These are phyloP conservation scores for Hycleus cichorii DNA, from an alignment of 1,140 invertebrate species.

Conservation along the genomic window DNA sequence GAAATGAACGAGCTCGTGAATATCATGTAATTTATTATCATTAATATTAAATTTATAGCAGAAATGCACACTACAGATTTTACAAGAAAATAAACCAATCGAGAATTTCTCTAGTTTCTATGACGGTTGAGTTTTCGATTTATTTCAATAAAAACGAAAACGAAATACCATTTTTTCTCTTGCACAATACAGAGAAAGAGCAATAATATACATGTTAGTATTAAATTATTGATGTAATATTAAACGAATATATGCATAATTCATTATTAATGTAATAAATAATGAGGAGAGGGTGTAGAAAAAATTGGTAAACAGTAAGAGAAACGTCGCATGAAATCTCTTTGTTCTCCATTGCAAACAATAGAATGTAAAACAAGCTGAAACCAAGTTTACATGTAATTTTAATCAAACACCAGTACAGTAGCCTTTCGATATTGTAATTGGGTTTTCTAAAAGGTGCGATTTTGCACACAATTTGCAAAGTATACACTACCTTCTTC, in stretches of 20 bases:
- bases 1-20: slow-evolving; percentile 1
- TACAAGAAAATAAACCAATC: too few relatives aligned
- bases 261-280: slow-evolving; percentile 31
- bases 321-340: slow-evolving; percentile 38
- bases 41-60: too few relatives aligned
- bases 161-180: too few relatives aligned
- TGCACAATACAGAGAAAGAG: too few relatives aligned
- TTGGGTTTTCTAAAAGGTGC: slow-evolving; percentile 35
- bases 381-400: slow-evolving; percentile 39
- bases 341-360: slow-evolving; percentile 39
- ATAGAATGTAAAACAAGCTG: slow-evolving; percentile 42
- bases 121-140: too few relatives aligned
- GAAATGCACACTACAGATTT: too few relatives aligned
- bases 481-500: background rate
- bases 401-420: slow-evolving; percentile 38
- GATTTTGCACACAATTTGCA: slow-evolving; percentile 41
- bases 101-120: too few relatives aligned
- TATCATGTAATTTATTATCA: background rate
- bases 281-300: slow-evolving; percentile 31
- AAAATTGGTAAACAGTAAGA: slow-evolving; percentile 37
- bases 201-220: too few relatives aligned
- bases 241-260: slow-evolving; percentile 27
- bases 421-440: slow-evolving; percentile 39
- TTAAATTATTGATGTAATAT: too few relatives aligned
- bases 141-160: too few relatives aligned